A percentile compares a stretch with the other conserved stretches of the same genome.
phyloP scores from a whole-genome alignment of 2,888 invertebrate genomes.

The Xylota segnis region DNA sequence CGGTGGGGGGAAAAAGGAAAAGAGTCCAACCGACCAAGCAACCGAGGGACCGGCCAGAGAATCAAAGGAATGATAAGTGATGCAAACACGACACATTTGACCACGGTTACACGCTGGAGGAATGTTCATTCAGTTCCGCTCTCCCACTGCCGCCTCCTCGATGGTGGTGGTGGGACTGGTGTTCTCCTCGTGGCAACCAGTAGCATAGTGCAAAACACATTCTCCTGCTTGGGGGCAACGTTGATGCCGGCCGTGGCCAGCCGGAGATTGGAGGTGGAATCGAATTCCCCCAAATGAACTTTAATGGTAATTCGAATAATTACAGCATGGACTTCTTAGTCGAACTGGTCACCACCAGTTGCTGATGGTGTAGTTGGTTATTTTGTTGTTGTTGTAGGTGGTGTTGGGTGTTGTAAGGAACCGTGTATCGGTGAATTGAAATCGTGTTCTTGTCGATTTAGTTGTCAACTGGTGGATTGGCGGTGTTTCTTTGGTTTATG shows the following conservation, averaged over 20 bases:
- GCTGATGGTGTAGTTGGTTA: neutral
- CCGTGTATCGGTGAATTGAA: conserved; percentile 59
- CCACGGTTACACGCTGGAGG: conserved; percentile 64
- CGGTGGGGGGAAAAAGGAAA: conserved; percentile 32
- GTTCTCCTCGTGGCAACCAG: conserved; percentile 42
- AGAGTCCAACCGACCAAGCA: conserved; percentile 35
- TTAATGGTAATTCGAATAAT: conserved; percentile 76
- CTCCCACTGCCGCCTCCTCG: conserved; percentile 72
- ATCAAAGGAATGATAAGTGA: conserved; percentile 77
- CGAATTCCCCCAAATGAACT: conserved; percentile 70
- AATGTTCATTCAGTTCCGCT: conserved; percentile 75
- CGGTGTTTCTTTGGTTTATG: conserved; percentile 21
- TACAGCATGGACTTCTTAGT: conserved; percentile 62
- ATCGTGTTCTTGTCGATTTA: conserved; percentile 73
- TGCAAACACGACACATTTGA: conserved; percentile 77
- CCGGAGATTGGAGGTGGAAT: conserved; percentile 62
- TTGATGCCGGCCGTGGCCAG: neutral
- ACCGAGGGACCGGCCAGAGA: conserved; percentile 42
- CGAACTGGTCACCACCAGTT: conserved; percentile 56
- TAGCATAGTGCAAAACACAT: conserved; percentile 52
- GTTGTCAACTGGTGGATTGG: conserved; percentile 62
- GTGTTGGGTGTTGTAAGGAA: conserved; percentile 42
- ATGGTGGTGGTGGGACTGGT: conserved; percentile 74
- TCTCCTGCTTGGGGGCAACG: conserved; percentile 28
- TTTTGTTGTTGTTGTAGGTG: conserved; percentile 45